Conservation (phyloP, 2,113 vertebrate species). For the Muntiacus reevesi region DNA sequence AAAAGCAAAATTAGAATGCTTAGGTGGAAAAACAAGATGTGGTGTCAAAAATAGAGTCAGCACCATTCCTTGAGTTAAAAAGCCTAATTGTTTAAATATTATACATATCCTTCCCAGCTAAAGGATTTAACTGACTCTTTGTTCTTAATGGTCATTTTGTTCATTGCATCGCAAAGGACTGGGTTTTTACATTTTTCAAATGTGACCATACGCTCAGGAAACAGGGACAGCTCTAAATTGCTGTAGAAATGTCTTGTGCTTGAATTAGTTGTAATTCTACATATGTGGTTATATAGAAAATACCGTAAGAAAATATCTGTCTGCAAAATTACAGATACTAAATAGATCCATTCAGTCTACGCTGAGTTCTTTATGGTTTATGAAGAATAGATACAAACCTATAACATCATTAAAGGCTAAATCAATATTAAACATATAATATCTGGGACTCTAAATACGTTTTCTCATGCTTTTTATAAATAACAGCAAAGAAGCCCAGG, state of each 20-base stretch:
- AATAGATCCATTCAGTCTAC: conserved; percentile 77
- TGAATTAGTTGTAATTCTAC: conserved; percentile 65
- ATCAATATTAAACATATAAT: conserved; percentile 64
- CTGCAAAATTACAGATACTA: conserved; percentile 83
- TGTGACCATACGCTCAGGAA: conserved; percentile 60
- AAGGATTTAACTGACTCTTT: conserved; percentile 72
- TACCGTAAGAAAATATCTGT: conserved; percentile 82
- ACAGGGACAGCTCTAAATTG: conserved; percentile 58
- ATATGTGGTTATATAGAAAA: conserved; percentile 77
- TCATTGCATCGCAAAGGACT: conserved; percentile 56
- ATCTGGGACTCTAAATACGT: conserved; percentile 75
- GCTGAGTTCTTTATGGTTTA: conserved; percentile 78
- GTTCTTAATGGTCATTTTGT: conserved; percentile 66
- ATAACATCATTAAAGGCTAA: conserved; percentile 69
- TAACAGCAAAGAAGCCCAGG: conserved; percentile 46
- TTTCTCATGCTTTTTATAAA: conserved; percentile 64
- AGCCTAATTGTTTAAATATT: conserved; percentile 49
- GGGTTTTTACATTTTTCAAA: conserved; percentile 39
- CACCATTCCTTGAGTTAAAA: conserved; percentile 59
- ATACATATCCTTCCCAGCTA: conserved; percentile 45
- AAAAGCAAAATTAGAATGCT: conserved; percentile 64
- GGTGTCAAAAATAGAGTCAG: conserved; percentile 57
- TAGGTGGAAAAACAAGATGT: conserved; percentile 62
- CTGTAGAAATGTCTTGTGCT: conserved; percentile 73
- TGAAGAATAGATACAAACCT: conserved; percentile 84